Base-by-base conservation (phyloP, 2,888 invertebrate genomes). In the Glyphotaelius pellucidus region DNA sequence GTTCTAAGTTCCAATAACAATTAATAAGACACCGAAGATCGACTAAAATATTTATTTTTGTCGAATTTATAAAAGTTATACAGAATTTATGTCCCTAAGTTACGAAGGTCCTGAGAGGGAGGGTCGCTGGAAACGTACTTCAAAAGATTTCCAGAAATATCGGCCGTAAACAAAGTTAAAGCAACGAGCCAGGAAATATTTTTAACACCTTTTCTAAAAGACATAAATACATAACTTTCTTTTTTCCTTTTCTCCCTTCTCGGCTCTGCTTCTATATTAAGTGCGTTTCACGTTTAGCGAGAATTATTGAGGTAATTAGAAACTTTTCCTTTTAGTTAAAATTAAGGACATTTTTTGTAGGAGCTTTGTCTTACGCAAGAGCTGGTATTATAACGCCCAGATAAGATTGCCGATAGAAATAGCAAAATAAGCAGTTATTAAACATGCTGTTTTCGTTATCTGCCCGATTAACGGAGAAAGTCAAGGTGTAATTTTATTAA, bases 281-380 rank as follows among this genome's bases (percentile, higher is more conserved):
- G 86, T 86, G 86, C 47, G 86, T 86, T 86, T 86, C 42, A 14
- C 42, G 47, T 42, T 42, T 83, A 83, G 35, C 35, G 35, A 30
- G 42, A 42, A 86, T 30, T 86, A 86, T 86, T 42, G 30, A 88
- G 31, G 88, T 88, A 47, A 67, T 88, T 88, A 88, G 88, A 52
- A 88, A 88, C 88, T 88, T 88, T 88, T 67, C 67, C 88, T 31
- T 88, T 88, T 88, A 88, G 67, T 88, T 88, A 30, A 88, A 88
- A 88, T 88, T 88, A 88, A 88, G 31, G 52, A 88, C 67, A 88
- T 67, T 42, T 81, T 81, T 67, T 67, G n/a, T 67, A n/a, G 7
- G 9, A 7, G 25, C 9, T 67, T 67, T 67, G 67, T 67, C 67
- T 9, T 47, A 4, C 15, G 52, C n/a, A 67, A 67, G 67, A n/a